Conservation (phyloP, 2,113 vertebrate genomes). For the Rhinopomastus cyanomelas region DNA sequence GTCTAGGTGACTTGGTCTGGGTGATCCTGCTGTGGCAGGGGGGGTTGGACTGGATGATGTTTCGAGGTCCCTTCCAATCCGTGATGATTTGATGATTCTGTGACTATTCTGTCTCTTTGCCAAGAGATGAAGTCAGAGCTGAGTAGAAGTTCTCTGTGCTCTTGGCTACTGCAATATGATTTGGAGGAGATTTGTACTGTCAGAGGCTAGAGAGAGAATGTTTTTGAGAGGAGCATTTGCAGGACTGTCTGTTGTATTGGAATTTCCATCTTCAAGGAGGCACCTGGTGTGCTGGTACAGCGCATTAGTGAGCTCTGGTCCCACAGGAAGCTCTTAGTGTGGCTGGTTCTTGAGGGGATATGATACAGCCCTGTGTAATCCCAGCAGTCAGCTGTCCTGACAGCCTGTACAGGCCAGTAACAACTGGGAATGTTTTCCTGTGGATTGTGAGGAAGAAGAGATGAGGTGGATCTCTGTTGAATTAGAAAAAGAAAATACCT, state of each 20-base stretch:
- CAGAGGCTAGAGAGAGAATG: not conserved
- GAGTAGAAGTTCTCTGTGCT: not conserved
- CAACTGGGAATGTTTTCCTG: conserved; percentile 57
- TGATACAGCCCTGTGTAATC: conserved; percentile 47
- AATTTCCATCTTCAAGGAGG: not conserved
- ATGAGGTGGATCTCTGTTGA: not conserved
- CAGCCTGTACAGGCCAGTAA: not conserved
- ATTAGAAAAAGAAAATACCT: not conserved
- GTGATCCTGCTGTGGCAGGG: no score
- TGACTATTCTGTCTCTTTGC: not conserved
- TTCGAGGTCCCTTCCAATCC: no score
- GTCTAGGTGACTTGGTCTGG: no score
- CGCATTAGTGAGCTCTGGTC: not conserved
- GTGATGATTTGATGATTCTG: no score
- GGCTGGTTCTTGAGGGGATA: conserved; percentile 1
- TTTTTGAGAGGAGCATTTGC: not conserved
- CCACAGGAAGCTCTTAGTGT: not conserved
- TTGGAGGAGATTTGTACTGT: not conserved
- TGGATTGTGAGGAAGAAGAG: conserved; percentile 16
- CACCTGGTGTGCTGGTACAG: conserved; percentile 12
- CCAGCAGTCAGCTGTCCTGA: conserved; percentile 50
- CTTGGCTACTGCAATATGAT: not conserved
- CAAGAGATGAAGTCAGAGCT: not conserved
- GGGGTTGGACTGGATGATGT: no score
- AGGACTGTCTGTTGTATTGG: not conserved